These are phyloP conservation scores for Uromys caudimaculatus DNA, from an alignment of 2,797 vertebrate genomes.

Conservation along the genomic window DNA sequence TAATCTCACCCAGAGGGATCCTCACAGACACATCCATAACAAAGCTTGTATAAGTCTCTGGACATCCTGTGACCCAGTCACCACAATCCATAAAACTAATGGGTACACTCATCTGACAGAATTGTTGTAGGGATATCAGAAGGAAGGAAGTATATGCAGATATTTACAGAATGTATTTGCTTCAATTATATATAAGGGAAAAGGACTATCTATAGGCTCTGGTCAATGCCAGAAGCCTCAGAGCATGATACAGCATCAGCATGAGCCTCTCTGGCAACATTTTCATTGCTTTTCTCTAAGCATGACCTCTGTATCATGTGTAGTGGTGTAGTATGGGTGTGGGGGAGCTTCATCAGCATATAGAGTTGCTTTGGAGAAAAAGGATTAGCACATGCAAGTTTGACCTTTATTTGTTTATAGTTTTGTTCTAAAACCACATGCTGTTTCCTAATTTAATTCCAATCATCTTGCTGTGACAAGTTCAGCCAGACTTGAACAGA, in stretches of 20 bases:
- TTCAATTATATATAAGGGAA: neutral
- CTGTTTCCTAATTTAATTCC: neutral
- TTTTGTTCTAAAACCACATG: neutral
- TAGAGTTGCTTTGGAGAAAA: neutral
- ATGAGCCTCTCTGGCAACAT: neutral
- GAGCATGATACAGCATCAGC: neutral
- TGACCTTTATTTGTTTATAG: neutral
- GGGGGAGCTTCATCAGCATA: neutral
- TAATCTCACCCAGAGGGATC: neutral
- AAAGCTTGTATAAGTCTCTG: neutral
- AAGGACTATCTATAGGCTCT: neutral
- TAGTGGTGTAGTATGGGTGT: too few species aligned
- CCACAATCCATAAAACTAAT: neutral
- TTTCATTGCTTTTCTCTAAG: neutral
- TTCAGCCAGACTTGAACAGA: neutral
- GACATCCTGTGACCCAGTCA: neutral
- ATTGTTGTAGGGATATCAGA: neutral
- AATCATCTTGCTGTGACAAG: neutral
- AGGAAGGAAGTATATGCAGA: neutral
- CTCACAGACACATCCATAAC: neutral
- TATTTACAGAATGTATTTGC: neutral
- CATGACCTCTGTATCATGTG: neutral
- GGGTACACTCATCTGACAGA: neutral
- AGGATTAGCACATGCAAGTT: neutral
- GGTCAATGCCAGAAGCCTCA: neutral